phyloP scores from a whole-genome alignment of 2,113 vertebrate species.

The rat (Rattus norvegicus) region GRCr8 NC_086020.1:150262001-150262500 shows the following conservation, averaged over 20 bases:
- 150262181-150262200: no score
- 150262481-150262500: neutral
- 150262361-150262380: neutral
- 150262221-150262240: neutral
- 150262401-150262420: conserved; percentile 7
- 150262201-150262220: no score
- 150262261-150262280: conserved; percentile 65
- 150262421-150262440: conserved; percentile 7
- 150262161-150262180: no score
- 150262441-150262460: neutral
- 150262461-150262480: neutral
- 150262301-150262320: conserved; percentile 50
- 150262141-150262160: no score
- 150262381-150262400: conserved; percentile 37
- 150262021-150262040: no score
- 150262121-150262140: no score
- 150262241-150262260: conserved; percentile 48
- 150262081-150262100: no score
- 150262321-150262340: conserved; percentile 20
- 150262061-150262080: no score
- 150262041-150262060: no score
- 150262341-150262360: conserved; percentile 61
- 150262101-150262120: no score
- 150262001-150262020: no score
- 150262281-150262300: conserved; percentile 46